Base-by-base conservation (phyloP, 2,797 vertebrate species). In the Gephyroberyx darwinii region DNA sequence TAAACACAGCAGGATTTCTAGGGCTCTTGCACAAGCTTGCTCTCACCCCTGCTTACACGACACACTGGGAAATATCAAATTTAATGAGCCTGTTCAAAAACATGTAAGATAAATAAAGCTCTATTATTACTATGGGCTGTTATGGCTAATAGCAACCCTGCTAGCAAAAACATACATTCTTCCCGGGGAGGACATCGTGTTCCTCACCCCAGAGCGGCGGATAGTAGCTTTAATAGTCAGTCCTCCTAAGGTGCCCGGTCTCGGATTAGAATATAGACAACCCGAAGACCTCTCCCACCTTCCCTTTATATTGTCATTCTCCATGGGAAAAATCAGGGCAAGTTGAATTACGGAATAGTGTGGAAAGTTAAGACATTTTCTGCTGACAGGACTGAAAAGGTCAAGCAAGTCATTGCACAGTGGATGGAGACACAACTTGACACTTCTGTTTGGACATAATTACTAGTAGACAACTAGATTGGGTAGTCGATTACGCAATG, bases 61-160 rank as follows among this genome's bases (percentile, higher is more conserved):
- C 84, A 90, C 22, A 33, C 83, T 84, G 87, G 86, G 85, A 91
- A 88, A 89, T 79, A 84, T 90, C 84, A 82, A 79, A 90, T 89
- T 82, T 86, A 90, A 88, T 78, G 45, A 75, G 77, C 50, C 83
- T 60, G 8, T 71, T 72, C 8, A 43, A 69, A 82, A 80, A 68
- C 72, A 77, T 3, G 37, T 5, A 81, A 55, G 57, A 84, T 62
- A 87, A 89, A 89, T 85, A 91, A 79, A 86, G 37, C 50, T 70
- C 71, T 77, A 63, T 86, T 86, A 87, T 88, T 86, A 88, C 77
- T 72, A 12, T 61, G 58, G 55, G 65, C 71, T 83, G 85, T 78
- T 86, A 64, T 86, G 62, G 26, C 69, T 83, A 69, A 84, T 64
- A 61, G 22, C 50, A 54, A 41, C 33, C 47, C 51, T 26, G 43